Conservation (phyloP, 2,797 vertebrate genomes). For the Anguilla megastoma region DNA sequence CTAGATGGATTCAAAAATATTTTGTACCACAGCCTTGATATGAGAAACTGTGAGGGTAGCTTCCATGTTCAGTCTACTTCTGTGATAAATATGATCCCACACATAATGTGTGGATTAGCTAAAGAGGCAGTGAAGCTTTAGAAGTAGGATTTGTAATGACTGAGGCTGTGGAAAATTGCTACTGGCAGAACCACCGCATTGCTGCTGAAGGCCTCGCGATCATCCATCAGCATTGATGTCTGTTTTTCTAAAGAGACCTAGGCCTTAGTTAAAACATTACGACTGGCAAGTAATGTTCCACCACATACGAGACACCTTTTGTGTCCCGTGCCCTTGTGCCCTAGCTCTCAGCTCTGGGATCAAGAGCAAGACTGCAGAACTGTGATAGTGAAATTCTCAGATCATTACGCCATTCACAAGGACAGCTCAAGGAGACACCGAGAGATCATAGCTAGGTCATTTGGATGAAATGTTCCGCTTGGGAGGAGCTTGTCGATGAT, state of each 20-base stretch:
- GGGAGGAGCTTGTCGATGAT: background rate
- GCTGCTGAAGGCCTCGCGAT: constrained; percentile 25
- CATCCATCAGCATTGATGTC: constrained; percentile 57
- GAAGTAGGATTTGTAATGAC: too few species aligned
- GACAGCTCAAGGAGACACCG: background rate
- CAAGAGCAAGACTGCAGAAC: background rate
- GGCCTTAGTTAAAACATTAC: background rate
- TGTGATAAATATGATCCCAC: background rate
- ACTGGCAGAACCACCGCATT: background rate
- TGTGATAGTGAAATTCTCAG: too few species aligned
- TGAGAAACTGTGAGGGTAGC: background rate
- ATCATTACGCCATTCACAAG: background rate
- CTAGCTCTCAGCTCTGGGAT: background rate
- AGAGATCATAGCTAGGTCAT: background rate
- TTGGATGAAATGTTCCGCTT: background rate
- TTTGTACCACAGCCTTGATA: background rate
- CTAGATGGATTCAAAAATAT: background rate
- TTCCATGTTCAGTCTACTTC: background rate
- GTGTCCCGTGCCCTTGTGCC: background rate
- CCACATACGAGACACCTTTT: background rate
- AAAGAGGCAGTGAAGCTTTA: background rate
- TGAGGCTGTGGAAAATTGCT: background rate
- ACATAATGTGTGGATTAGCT: background rate
- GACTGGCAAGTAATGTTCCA: background rate
- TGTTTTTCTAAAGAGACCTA: background rate